Conservation (phyloP, 2,797 vertebrate species). For the Dromococcyx pavoninus region DNA sequence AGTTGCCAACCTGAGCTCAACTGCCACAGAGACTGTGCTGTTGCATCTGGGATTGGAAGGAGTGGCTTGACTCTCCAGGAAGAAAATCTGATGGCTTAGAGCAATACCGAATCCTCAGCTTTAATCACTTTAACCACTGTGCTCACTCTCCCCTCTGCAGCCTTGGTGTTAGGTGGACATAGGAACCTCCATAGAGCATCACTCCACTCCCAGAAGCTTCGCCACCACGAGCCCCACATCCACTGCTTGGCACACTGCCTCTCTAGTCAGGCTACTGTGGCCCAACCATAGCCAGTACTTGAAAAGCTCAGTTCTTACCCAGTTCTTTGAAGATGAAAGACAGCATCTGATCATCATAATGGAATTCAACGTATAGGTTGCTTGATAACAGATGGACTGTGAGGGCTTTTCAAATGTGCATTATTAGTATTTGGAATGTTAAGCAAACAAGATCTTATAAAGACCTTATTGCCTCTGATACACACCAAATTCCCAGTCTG, state of each 20-base stretch:
- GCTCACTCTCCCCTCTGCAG: neutral
- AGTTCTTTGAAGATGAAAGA: neutral
- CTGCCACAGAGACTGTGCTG: neutral
- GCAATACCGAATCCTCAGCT: neutral
- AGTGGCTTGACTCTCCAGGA: neutral
- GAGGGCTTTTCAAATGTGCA: neutral
- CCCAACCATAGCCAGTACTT: neutral
- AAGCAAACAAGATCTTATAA: neutral
- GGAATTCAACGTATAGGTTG: neutral
- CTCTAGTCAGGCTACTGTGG: neutral
- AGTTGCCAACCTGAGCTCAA: accelerated
- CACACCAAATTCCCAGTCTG: neutral
- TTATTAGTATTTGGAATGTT: neutral
- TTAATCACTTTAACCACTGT: neutral
- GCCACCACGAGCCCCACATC: neutral
- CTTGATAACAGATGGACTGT: neutral
- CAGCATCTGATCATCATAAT: neutral
- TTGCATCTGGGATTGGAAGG: neutral
- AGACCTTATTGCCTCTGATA: neutral
- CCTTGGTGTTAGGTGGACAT: neutral
- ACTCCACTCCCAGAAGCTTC: neutral
- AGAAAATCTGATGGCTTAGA: neutral
- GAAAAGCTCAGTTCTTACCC: neutral
- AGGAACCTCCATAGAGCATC: neutral
- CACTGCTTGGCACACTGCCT: neutral